Conservation (phyloP, 2,888 invertebrate genomes). For the Hemaris fuciformis region DNA sequence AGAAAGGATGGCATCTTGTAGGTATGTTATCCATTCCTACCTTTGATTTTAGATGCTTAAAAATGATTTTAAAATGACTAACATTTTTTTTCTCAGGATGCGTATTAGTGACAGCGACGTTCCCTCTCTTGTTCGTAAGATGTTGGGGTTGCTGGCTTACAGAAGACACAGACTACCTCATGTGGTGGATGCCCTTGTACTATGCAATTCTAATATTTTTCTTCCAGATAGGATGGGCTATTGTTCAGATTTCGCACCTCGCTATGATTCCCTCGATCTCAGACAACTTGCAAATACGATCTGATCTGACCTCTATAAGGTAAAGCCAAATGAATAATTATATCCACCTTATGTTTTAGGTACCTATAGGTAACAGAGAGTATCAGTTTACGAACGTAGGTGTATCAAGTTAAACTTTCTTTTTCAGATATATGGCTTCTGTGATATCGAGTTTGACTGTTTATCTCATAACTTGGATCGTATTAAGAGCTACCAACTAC, state of each 20-base stretch:
- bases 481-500: conserved; percentile 80
- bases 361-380: background rate
- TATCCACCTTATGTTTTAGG: background rate
- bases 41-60: background rate
- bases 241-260: conserved; percentile 95
- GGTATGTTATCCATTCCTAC: conserved; percentile 75
- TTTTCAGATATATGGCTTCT: conserved; percentile 91
- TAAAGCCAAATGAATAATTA: conserved; percentile 40
- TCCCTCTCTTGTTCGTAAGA: conserved; percentile 89
- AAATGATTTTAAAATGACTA: background rate
- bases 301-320: conserved; percentile 91
- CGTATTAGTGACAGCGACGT: conserved; percentile 85
- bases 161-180: conserved; percentile 52
- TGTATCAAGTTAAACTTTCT: conserved; percentile 10
- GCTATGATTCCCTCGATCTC: conserved; percentile 93
- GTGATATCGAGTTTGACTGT: conserved; percentile 92
- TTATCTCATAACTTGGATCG: conserved; percentile 90
- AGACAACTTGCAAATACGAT: conserved; percentile 84
- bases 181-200: conserved; percentile 80
- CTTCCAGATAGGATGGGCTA: conserved; percentile 97
- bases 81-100: conserved; percentile 73
- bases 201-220: conserved; percentile 84
- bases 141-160: conserved; percentile 82
- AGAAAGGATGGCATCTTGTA: conserved; percentile 92
- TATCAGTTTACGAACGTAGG: background rate